Evolutionary conservation across 1,140 invertebrate species (phyloP), one percentile per base, ranked within the genome.

Genomic region (Condylostylus longicornis): DNA sequence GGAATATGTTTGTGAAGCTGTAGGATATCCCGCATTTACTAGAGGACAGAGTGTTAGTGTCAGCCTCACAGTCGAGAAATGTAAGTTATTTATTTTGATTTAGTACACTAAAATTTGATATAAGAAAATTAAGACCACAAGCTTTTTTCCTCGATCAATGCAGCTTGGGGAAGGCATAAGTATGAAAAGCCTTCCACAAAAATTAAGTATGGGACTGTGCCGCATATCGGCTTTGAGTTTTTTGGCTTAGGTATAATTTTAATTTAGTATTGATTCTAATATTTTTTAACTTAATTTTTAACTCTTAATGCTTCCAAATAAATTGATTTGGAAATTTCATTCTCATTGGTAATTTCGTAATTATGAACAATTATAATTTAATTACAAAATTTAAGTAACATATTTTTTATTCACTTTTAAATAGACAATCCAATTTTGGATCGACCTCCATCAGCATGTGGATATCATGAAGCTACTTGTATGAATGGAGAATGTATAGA

Each of bases 401-500:
- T 14, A 6, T 18, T 10, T 27, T 6, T 32, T 14, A 9, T 12
- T 10, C 5, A 15, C 10, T 18, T 25, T 9, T 1, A 27, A 29
- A 40, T 33, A 69, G 71, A 62, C 29, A 64, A 67, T 36, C 48
- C 53, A 29, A 58, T 63, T 12, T 40, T 21, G 12, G 53, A 54
- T 17, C 59, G 61, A 20, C 68, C 71, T 18, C 63, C 70, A 18
- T 64, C 70, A 41, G 58, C 69, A 6, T 95, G 90, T 54, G 65
- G 64, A 37, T 59, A 71, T 13, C 67, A 85, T 44, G 76, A 97
- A 65, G 87, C 89, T 1, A 90, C 85, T 0, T 97, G 93, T 53
- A 74, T 72, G 23, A 93, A 88, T 57, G 85, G 87, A 25, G 73
- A 91, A 41, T 98, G 93, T 56, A 90, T 98, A 44, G 67, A 75